Evolutionary conservation across 2,113 vertebrate species (phyloP).

Genomic region (Thalassarche chlororhynchos): DNA sequence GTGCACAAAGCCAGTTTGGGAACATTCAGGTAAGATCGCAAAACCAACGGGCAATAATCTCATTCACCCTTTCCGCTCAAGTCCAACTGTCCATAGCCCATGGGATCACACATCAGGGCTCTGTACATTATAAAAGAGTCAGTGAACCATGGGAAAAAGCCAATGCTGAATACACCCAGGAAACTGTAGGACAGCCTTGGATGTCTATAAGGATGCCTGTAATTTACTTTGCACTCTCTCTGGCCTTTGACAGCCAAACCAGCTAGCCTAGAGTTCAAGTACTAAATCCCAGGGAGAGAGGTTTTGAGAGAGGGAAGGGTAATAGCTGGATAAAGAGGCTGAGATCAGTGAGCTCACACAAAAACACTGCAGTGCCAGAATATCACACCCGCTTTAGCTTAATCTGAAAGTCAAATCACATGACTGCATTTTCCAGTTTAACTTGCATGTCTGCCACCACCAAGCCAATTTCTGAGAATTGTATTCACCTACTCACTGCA

Average conservation of each 20-base stretch:
- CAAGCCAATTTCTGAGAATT: not conserved
- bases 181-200: not conserved
- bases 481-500: constrained; percentile 7
- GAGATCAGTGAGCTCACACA: not conserved
- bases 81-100: not conserved
- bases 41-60: not conserved
- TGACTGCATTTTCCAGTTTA: constrained; percentile 23
- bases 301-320: not conserved
- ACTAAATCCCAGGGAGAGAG: not conserved
- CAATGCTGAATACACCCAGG: not conserved
- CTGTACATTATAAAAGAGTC: not conserved
- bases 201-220: not conserved
- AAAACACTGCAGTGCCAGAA: not conserved
- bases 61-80: not conserved
- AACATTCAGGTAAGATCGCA: not conserved
- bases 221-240: not conserved
- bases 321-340: not conserved
- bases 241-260: not conserved
- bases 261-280: not conserved
- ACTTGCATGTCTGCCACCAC: constrained; percentile 20
- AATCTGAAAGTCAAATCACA: constrained; percentile 38
- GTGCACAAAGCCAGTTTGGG: not conserved
- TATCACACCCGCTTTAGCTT: not conserved
- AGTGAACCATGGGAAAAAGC: not conserved
- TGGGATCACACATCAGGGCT: not conserved